Evolutionary conservation across 2,888 invertebrate genomes (phyloP).

Genomic region (Meliscaeva auricollis): DNA sequence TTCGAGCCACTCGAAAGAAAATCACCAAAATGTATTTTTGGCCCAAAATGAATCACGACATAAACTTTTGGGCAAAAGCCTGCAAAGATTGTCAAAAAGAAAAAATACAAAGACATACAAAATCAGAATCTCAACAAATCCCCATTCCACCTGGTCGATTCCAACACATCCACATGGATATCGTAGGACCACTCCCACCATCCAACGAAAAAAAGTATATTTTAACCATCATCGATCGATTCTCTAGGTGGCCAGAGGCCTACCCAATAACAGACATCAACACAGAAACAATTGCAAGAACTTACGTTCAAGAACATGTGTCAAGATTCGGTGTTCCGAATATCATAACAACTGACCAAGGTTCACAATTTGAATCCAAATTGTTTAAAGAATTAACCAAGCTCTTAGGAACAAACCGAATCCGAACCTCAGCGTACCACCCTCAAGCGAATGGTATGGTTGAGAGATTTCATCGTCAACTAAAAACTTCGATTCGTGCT

Average conservation of each 20-base stretch:
- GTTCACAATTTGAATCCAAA: conserved; percentile 25
- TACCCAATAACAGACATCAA: conserved; percentile 26
- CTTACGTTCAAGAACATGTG: conserved; percentile 26
- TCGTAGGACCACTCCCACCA: conserved; percentile 50
- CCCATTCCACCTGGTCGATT: conserved; percentile 44
- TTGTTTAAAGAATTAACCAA: not conserved
- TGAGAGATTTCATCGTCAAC: conserved; percentile 33
- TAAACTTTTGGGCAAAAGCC: conserved; percentile 39
- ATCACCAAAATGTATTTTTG: conserved; percentile 46
- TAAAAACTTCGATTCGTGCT: conserved; percentile 11
- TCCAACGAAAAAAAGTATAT: conserved; percentile 44
- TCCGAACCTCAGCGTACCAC: conserved; percentile 24
- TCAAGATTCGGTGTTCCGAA: conserved; percentile 14
- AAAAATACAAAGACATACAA: conserved; percentile 63
- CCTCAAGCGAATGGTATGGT: conserved; percentile 25
- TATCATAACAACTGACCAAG: conserved; percentile 6
- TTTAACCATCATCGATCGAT: conserved; percentile 49
- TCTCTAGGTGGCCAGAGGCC: conserved; percentile 39
- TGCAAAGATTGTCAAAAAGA: conserved; percentile 33
- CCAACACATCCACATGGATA: conserved; percentile 66
- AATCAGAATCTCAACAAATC: conserved; percentile 39
- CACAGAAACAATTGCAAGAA: conserved; percentile 12
- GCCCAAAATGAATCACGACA: conserved; percentile 40
- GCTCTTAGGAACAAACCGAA: conserved; percentile 6
- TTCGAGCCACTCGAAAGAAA: conserved; percentile 36